Evolutionary conservation across 2,797 vertebrate genomes (phyloP).

Genomic region (Peromyscus nudipes): DNA sequence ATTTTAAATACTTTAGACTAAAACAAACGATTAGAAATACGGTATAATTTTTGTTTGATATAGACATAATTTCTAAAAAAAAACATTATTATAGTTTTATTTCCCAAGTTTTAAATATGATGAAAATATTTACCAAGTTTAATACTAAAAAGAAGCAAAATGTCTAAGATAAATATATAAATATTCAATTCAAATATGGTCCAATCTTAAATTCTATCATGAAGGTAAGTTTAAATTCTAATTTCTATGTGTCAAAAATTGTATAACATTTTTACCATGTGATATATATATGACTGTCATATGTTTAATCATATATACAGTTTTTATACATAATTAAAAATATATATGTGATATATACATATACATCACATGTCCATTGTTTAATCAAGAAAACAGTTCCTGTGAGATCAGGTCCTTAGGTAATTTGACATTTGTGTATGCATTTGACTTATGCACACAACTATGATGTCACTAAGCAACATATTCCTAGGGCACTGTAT

Average conservation of each 20-base stretch:
- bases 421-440: not conserved
- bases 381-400: not conserved
- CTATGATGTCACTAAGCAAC: not conserved
- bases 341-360: not conserved
- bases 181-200: not conserved
- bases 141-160: not conserved
- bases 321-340: not conserved
- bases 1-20: constrained; percentile 37
- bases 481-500: not conserved
- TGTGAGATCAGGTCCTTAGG: not conserved
- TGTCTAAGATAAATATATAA: not conserved
- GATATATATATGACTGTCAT: not conserved
- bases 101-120: not conserved
- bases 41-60: not conserved
- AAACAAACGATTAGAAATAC: not conserved
- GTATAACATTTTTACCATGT: not conserved
- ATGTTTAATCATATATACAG: not conserved
- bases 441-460: not conserved
- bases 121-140: not conserved
- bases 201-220: not conserved
- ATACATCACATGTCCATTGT: not conserved
- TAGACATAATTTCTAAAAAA: not conserved
- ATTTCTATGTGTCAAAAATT: not conserved
- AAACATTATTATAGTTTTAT: not conserved
- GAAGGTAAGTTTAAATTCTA: not conserved